Evolutionary conservation across 1,140 invertebrate species (phyloP).

Genomic region (Diorhabda elongata): DNA sequence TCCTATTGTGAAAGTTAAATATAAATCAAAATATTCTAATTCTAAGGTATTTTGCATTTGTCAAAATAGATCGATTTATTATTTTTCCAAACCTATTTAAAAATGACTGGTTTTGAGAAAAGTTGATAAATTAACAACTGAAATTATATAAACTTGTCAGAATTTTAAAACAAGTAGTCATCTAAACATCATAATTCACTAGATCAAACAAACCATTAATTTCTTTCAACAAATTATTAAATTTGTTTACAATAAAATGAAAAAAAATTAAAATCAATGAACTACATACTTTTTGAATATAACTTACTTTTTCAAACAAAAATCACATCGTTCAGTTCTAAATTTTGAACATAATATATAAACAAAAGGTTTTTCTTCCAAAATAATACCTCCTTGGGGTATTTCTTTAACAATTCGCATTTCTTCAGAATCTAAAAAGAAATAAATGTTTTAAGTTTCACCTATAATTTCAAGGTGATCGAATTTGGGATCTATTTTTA

Average conservation of each 20-base stretch:
- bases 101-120: no score
- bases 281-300: conserved; percentile 9
- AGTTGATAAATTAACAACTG: no score
- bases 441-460: conserved; percentile 40
- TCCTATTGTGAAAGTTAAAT: no score
- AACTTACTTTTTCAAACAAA: conserved; percentile 59
- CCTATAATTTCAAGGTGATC: conserved; percentile 81
- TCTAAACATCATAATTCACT: not conserved
- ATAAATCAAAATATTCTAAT: no score
- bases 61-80: no score
- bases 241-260: conserved; percentile 12
- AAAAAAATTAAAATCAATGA: conserved; percentile 12
- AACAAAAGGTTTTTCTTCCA: conserved; percentile 59
- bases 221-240: not conserved
- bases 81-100: no score
- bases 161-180: not conserved
- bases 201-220: not conserved
- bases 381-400: conserved; percentile 51
- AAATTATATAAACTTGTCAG: no score
- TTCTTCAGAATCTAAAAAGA: conserved; percentile 24
- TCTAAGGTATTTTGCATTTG: no score
- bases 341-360: conserved; percentile 56
- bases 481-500: no score
- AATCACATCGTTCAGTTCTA: conserved; percentile 56
- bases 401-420: conserved; percentile 28